Evolutionary conservation across 1,140 invertebrate genomes (phyloP), one percentile per base, ranked within the genome.

Genomic region (Ladona fulva): DNA sequence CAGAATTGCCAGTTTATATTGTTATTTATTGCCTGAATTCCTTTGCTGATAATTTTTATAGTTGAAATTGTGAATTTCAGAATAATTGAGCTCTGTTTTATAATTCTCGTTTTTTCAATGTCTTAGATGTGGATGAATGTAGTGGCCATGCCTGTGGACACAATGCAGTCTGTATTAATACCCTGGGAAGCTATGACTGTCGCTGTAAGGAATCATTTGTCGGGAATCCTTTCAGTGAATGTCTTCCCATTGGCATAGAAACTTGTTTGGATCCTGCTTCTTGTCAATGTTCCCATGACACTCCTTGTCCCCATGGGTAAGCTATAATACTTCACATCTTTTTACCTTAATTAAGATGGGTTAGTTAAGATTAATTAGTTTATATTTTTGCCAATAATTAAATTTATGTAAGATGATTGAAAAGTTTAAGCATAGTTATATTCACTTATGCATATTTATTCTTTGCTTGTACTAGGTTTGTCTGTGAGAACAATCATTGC

Each of bases 111-210:
- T 77, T n/a, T 42, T 22, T n/a, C 74, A 77, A 79, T 76, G 37
- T 81, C 82, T 29, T 79, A 86, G 89, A 96, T 85, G 90, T 96
- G 75, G 92, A 96, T 83, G 95, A 97, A 85, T 97, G 95, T 83
- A 88, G 86, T 73, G 89, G 88, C 77, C 92, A 92, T 82, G 92
- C 93, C 3, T 97, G 95, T 84, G 95, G 94, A 24, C 87, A 89
- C 79, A 94, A 95, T 83, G 94, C 95, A 0, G 90, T 92, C 24
- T 97, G 95, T 82, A 92, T 97, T 73, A 97, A 97, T 82, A 94
- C 93, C 0, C 88, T 91, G 7, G 95, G 95, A 74, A 91, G 92
- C 80, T 97, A 92, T 81, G 94, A 95, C 82, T 97, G 95, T 84
- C 88, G 92, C 1, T 97, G 95, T 82, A 90, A 92, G 80, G 91